These are phyloP conservation scores for Florisuga fusca DNA, from an alignment of 2,797 vertebrate species.

Conservation along the genomic window DNA sequence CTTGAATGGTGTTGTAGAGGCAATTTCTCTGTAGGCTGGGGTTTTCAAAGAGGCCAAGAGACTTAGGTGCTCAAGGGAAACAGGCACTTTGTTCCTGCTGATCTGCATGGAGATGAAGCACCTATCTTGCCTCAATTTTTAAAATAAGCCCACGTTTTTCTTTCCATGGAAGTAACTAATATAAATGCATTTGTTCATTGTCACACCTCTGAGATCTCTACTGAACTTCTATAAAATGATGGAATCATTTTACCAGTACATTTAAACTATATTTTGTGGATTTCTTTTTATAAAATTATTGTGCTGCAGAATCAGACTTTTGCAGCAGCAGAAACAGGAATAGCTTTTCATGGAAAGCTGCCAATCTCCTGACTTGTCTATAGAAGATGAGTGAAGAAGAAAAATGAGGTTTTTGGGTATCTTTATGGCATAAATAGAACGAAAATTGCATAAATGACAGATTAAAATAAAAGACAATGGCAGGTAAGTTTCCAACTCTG, in stretches of 20 bases:
- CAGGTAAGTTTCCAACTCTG: not conserved
- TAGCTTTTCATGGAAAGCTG: constrained; percentile 12
- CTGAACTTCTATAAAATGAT: not conserved
- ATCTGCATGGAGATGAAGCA: not conserved
- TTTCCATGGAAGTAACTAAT: not conserved
- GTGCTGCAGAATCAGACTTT: not conserved
- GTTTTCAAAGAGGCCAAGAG: not conserved
- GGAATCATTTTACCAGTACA: not conserved
- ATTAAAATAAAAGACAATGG: not conserved
- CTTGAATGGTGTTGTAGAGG: not conserved
- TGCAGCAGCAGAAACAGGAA: not conserved
- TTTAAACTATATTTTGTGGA: not conserved
- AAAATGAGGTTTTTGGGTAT: not conserved
- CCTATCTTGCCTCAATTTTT: not conserved
- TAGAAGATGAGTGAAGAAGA: constrained; percentile 7
- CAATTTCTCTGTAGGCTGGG: not conserved
- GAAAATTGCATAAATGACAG: not conserved
- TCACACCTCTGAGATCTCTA: not conserved
- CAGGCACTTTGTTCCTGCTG: not conserved
- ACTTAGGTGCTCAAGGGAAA: not conserved
- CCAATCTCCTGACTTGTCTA: not conserved
- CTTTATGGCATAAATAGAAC: not conserved
- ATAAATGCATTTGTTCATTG: not conserved
- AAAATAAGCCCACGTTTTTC: not conserved
- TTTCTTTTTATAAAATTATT: not conserved